These are phyloP conservation scores for Drosophila pachea DNA, from an alignment of 1,140 invertebrate genomes.

Conservation along the genomic window DNA sequence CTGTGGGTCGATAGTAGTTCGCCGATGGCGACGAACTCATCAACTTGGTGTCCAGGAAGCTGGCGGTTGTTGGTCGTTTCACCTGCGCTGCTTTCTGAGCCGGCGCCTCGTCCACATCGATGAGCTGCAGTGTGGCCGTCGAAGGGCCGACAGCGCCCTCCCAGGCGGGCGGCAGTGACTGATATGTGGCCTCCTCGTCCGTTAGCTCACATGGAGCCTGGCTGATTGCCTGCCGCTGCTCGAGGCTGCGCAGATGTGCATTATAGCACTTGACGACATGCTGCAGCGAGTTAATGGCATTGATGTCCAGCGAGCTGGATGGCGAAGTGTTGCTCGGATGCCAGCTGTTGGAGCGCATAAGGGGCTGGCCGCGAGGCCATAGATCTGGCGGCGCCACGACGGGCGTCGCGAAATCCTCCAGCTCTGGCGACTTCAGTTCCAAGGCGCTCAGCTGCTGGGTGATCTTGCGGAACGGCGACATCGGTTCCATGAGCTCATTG, in stretches of 20 bases:
- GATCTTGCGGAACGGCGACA: constrained; percentile 87
- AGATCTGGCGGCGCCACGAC: constrained; percentile 83
- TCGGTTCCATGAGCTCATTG: constrained; percentile 79
- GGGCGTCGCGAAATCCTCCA: constrained; percentile 86
- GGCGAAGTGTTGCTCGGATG: constrained; percentile 62
- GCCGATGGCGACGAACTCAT: constrained; percentile 89
- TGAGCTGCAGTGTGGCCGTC: constrained; percentile 29
- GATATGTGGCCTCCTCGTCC: constrained; percentile 65
- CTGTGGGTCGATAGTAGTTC: constrained; percentile 89
- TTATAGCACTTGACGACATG: constrained; percentile 74
- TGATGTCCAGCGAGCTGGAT: constrained; percentile 73
- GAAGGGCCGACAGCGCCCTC: constrained; percentile 14
- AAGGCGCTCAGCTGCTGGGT: constrained; percentile 86
- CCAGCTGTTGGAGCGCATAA: constrained; percentile 75
- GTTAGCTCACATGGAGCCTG: neutral
- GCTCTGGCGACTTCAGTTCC: constrained; percentile 85
- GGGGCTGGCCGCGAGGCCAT: constrained; percentile 80
- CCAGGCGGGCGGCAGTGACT: constrained; percentile 62
- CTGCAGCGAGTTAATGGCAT: constrained; percentile 71
- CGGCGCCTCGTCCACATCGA: constrained; percentile 57
- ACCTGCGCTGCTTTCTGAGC: constrained; percentile 3
- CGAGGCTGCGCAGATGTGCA: constrained; percentile 64
- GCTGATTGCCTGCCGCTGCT: constrained; percentile 13
- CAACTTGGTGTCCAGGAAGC: constrained; percentile 85
- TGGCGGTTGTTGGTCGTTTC: constrained; percentile 43